Conservation (phyloP, 2,797 vertebrate genomes). For the Xerus rutilus region DNA sequence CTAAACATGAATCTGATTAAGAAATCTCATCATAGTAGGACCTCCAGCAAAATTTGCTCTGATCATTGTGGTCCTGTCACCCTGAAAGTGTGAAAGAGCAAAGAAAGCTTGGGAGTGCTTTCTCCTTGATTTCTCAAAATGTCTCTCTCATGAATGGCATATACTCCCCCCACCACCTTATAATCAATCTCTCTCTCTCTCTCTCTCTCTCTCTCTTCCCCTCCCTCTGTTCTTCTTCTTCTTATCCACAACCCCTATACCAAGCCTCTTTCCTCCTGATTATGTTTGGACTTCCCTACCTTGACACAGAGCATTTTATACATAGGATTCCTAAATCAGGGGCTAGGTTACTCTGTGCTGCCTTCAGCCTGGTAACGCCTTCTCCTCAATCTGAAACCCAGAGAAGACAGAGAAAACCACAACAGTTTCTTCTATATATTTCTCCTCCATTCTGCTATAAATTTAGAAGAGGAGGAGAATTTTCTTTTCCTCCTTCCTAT, state of each 20-base stretch:
- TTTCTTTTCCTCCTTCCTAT: background rate
- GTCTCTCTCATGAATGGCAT: too few species aligned
- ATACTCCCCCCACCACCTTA: too few species aligned
- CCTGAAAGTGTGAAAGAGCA: background rate
- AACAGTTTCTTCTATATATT: background rate
- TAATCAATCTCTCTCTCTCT: background rate
- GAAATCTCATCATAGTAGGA: background rate
- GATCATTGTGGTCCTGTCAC: background rate
- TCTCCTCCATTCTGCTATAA: background rate
- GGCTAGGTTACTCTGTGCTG: background rate
- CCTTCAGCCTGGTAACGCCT: background rate
- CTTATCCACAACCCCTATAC: fast-evolving
- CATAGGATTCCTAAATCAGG: background rate
- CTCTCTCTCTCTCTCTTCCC: background rate
- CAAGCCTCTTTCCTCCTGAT: background rate
- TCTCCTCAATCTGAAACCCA: background rate
- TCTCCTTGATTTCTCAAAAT: background rate
- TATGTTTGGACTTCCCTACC: background rate
- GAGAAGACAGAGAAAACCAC: background rate
- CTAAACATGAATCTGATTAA: background rate
- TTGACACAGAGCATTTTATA: background rate
- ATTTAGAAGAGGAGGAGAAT: background rate
- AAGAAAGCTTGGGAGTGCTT: background rate
- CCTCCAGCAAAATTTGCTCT: background rate
- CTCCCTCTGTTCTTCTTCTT: background rate